These are phyloP conservation scores for Torymus aiolomorphi DNA, from an alignment of 2,888 invertebrate species.

Conservation along the genomic window DNA sequence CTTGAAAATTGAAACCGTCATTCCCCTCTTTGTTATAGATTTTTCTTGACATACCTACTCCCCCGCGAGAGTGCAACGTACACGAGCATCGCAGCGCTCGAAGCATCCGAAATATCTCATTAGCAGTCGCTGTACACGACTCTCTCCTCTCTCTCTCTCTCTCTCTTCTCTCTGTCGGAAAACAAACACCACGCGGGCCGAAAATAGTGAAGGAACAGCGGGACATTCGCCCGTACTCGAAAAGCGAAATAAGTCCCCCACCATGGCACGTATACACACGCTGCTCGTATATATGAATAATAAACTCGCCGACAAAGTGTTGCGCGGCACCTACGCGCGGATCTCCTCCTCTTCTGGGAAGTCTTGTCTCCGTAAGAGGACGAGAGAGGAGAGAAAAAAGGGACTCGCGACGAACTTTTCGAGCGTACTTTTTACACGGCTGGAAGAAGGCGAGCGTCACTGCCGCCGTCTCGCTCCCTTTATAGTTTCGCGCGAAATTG, in stretches of 20 bases:
- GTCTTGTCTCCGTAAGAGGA: slow-evolving; percentile 9
- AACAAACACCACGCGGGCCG: slow-evolving; percentile 47
- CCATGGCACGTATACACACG: background rate
- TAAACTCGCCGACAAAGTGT: slow-evolving; percentile 67
- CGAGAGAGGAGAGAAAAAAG: slow-evolving; percentile 36
- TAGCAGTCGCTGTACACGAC: slow-evolving; percentile 38
- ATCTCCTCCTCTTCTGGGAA: slow-evolving; percentile 57
- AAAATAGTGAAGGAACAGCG: slow-evolving; percentile 58
- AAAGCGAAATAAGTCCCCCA: too few relatives aligned
- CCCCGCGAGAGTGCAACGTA: too few relatives aligned
- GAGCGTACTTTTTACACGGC: background rate
- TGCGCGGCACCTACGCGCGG: slow-evolving; percentile 51
- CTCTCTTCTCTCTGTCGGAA: background rate
- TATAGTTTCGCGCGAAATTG: slow-evolving; percentile 60
- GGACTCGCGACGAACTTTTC: slow-evolving; percentile 46
- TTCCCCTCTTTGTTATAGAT: too few relatives aligned
- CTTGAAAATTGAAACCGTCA: too few relatives aligned
- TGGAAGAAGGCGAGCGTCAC: too few relatives aligned
- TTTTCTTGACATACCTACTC: too few relatives aligned
- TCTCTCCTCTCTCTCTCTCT: background rate
- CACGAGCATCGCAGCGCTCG: too few relatives aligned
- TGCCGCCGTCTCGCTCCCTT: slow-evolving; percentile 35
- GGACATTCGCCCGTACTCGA: too few relatives aligned
- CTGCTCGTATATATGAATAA: slow-evolving; percentile 62
- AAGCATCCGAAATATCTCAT: slow-evolving; percentile 54